These are phyloP conservation scores for Sebastes jordani DNA, from an alignment of 2,797 vertebrate species.

Conservation along the genomic window DNA sequence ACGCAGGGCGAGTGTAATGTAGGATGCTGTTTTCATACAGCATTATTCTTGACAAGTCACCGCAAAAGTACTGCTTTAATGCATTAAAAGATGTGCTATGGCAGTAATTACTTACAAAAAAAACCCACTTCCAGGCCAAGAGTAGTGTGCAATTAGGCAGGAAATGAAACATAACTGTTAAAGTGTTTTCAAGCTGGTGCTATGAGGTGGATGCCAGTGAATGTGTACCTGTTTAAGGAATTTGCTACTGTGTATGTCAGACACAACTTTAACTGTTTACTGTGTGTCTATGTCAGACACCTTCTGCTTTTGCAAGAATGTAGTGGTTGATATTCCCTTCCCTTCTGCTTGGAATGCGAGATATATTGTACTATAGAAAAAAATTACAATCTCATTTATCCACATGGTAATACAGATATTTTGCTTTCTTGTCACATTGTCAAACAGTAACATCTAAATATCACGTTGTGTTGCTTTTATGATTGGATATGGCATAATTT, in stretches of 20 bases:
- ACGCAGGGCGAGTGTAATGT: not conserved
- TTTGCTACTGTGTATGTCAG: not conserved
- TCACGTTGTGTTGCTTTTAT: not conserved
- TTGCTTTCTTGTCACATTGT: not conserved
- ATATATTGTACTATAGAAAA: not conserved
- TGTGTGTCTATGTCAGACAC: not conserved
- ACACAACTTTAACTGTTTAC: not conserved
- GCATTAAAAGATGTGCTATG: not conserved
- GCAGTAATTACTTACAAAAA: slow-evolving; percentile 6
- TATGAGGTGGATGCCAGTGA: not conserved
- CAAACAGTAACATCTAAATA: not conserved
- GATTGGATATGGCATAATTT: not conserved
- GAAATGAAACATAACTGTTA: not conserved
- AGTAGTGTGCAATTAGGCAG: not conserved
- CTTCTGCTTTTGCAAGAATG: not conserved
- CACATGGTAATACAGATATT: not conserved
- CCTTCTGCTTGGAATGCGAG: not conserved
- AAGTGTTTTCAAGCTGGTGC: not conserved
- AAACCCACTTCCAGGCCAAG: not conserved
- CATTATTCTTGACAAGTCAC: slow-evolving; percentile 21
- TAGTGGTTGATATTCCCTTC: not conserved
- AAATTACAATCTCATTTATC: not conserved
- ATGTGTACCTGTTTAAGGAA: not conserved
- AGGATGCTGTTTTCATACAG: slow-evolving; percentile 10
- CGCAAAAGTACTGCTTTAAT: slow-evolving; percentile 9